Base-by-base conservation (phyloP, 2,797 vertebrate species). In the Toxotes lorentzi region DNA sequence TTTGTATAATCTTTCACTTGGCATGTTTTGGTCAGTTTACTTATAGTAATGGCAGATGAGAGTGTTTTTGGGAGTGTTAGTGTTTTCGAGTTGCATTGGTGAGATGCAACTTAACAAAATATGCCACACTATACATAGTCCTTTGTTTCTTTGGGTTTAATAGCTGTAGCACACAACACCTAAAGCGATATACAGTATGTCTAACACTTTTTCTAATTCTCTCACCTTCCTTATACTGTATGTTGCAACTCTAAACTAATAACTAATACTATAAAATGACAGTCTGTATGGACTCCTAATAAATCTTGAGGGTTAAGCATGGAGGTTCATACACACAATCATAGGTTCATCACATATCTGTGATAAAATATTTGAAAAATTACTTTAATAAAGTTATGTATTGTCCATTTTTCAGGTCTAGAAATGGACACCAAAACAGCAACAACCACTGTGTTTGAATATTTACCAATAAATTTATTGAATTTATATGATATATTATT, bases 381-480 rank as follows among this genome's bases (percentile, higher is more conserved):
- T 2, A 50, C 8, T 53, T 71, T 0, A 41, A 64, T 17, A 2
- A 48, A 21, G 38, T 73, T 61, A 47, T 50, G 4, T 72, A 8
- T 62, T 40, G 17, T 84, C 12, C 8, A 35, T 63, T 57, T 64
- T 19, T 79, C 43, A 53, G n/a, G 11, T 57, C 34, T 59, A 27
- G 34, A 69, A 17, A 67, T 47, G 8, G 51, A 79, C 34, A 73
- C 58, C 24, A 74, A 57, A 79, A 78, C 34, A 79, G 32, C 50
- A 76, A 19, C 58, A 78, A 47, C 21, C 63, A 81, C 5, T 51
- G 38, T 38, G 69, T 79, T 78, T 73, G 12, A 63, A 86, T 83
- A 80, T 74, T 84, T 64, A 70, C 64, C 70, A 79, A 83, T 82
- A 80, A n/a, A 84, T 93, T 85, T 93, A 93, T 94, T 94, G 77